A percentile compares a stretch with the other conserved stretches of the same genome.
phyloP scores from a whole-genome alignment of 2,113 vertebrate species.

The Lathamus discolor region DNA sequence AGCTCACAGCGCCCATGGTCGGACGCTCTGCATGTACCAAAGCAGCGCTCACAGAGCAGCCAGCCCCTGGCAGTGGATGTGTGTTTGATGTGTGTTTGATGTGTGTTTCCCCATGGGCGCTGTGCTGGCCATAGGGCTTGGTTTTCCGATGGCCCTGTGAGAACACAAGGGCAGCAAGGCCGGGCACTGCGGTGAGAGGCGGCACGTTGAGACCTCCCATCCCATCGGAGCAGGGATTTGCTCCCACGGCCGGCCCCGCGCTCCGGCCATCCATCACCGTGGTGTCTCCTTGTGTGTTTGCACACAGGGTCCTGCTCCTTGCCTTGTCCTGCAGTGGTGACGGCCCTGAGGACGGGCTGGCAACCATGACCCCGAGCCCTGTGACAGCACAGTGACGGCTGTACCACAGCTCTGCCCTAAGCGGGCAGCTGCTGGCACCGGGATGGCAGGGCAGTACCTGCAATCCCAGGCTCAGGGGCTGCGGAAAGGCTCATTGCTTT shows the following conservation, averaged over 20 bases:
- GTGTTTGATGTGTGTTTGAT: no score
- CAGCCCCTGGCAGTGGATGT: background rate
- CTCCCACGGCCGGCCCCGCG: accelerated
- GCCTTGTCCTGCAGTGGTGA: accelerated
- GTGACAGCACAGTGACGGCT: background rate
- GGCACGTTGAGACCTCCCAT: background rate
- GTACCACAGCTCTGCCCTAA: background rate
- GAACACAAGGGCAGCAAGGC: background rate
- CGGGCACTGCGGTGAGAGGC: background rate
- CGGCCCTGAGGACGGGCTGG: background rate
- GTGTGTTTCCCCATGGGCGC: accelerated
- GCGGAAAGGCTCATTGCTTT: accelerated
- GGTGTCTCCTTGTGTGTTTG: accelerated
- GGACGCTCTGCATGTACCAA: accelerated
- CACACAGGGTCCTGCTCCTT: background rate
- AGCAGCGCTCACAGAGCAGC: background rate
- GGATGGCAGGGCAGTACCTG: background rate
- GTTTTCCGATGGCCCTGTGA: accelerated
- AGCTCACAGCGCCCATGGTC: accelerated
- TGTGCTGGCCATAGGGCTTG: accelerated
- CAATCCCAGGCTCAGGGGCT: accelerated
- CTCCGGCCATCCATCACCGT: accelerated
- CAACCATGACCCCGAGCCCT: accelerated
- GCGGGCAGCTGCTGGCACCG: accelerated
- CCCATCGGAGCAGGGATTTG: accelerated